Evolutionary conservation across 2,113 vertebrate species (phyloP), one percentile per base, ranked within the genome.

Genomic region (Hypanus sabinus): DNA sequence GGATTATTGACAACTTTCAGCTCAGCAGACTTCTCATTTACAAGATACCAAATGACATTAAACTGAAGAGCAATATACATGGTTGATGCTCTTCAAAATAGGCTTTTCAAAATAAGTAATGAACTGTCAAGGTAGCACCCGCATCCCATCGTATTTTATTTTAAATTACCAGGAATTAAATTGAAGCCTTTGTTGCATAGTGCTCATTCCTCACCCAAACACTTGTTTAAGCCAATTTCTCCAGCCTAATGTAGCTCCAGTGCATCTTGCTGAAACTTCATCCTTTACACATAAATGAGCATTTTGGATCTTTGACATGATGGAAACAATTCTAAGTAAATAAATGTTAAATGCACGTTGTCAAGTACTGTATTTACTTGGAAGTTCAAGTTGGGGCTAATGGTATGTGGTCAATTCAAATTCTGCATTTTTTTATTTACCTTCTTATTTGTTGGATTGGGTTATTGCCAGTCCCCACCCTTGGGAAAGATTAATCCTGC

Each of bases 371-470:
- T 83, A 57, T 62, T n/a, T 88, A 98, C 97, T 97, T 97, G 97
- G 97, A 97, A 97, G 98, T 96, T 97, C 97, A 98, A 98, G 99
- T 98, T 98, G 98, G 97, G 96, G 98, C 96, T 98, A 98, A 98
- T 98, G 98, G 95, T 95, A 96, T 27, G 62, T 88, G 57, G 57
- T 33, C 55, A 88, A 88, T 27, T 88, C 24, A 14, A 30, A 62
- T 33, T 33, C 85, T 88, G 85, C 85, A 88, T n/a, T 5, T 68
- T 90, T 90, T 33, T 18, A 68, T 33, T 65, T 33, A n/a, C 20
- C 55, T 60, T 18, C 33, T 68, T 5, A 60, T 65, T 68, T 27
- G 16, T 46, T 65, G 16, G 30, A 68, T 90, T 30, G 65, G 55
- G 5, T 90, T 90, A 65, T 46, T 18, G 24, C 20, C 22, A 55